Percentiles rank a stretch among this genome's conserved stretches.
phyloP scores from a whole-genome alignment of 2,888 invertebrate species.

The Agonopterix alstromeriana region DNA sequence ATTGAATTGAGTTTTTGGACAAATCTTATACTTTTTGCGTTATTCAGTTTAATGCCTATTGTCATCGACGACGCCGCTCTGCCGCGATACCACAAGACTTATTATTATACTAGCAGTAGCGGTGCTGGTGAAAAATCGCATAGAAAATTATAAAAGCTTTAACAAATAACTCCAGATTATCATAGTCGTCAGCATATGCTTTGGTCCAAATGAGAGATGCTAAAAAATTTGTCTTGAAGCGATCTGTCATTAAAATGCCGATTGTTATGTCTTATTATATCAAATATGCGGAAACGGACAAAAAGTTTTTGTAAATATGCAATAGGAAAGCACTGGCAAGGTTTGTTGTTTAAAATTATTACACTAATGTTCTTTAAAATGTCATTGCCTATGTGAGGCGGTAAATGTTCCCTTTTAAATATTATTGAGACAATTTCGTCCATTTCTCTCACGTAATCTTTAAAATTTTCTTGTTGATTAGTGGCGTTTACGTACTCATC shows the following conservation, averaged over 20 bases:
- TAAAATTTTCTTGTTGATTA: neutral
- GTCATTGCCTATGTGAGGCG: neutral
- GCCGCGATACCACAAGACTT: too few relatives aligned
- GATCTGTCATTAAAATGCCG: conserved; percentile 1
- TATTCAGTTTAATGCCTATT: too few relatives aligned
- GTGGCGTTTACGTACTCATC: neutral
- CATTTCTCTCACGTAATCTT: neutral
- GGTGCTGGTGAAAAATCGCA: too few relatives aligned
- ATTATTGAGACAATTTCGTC: neutral
- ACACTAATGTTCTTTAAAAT: neutral
- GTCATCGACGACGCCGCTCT: too few relatives aligned
- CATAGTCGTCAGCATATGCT: too few relatives aligned
- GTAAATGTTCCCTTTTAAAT: neutral
- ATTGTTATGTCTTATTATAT: conserved; percentile 3
- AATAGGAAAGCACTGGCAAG: conserved; percentile 3
- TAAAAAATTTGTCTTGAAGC: neutral
- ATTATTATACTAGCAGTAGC: too few relatives aligned
- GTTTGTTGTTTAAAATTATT: neutral
- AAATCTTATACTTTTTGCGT: too few relatives aligned
- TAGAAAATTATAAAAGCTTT: too few relatives aligned
- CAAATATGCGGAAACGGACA: conserved; percentile 5
- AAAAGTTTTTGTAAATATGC: conserved; percentile 1
- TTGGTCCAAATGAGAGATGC: neutral
- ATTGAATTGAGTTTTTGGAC: too few relatives aligned
- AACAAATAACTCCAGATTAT: too few relatives aligned